Evolutionary conservation across 1,140 invertebrate genomes (phyloP), one percentile per base, ranked within the genome.

Genomic region (Druon quercuslanigerum): DNA sequence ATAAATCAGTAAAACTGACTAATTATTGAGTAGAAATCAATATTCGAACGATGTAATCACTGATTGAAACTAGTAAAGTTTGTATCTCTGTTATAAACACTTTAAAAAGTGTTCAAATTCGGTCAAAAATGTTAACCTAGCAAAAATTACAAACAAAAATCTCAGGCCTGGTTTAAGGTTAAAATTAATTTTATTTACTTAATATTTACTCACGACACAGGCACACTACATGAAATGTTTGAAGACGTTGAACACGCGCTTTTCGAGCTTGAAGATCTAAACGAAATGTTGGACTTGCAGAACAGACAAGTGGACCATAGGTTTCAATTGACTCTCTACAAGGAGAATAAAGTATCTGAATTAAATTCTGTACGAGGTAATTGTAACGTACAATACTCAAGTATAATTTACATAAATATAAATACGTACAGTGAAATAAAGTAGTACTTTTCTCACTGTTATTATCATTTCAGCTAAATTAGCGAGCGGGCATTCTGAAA

Each of bases 251-350:
- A 95, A 87, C 89, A 88, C 73, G 91, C 92, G 17, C 84, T 96
- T 25, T 86, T 94, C 71, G 86, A 92, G 72, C 88, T 96, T 20
- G 93, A 95, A 86, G 92, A 95, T 85, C 81, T 95, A 50, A 93
- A 95, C 79, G 94, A 96, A 83, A 93, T 93, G 77, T 89, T 94
- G 70, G 94, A 95, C 81, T 88, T 95, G 51, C 92, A 94, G 83
- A 93, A 91, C 83, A 92, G 91, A 81, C 93, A 95, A 83, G 80
- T 93, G 54, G 92, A 94, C 82, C 94, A 95, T 82, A 88, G 92
- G 81, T 93, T 93, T 85, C 94, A 95, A 75, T 90, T 95, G 66
- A 92, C 93, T 77, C 88, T 93, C 33, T 95, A 95, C 82, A 93
- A 93, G 87, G 92, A 94, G 79, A 94, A 93, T 81, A 94, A 94